Conservation (phyloP, 2,888 invertebrate species). For the Nipponacmea schrenckii region DNA sequence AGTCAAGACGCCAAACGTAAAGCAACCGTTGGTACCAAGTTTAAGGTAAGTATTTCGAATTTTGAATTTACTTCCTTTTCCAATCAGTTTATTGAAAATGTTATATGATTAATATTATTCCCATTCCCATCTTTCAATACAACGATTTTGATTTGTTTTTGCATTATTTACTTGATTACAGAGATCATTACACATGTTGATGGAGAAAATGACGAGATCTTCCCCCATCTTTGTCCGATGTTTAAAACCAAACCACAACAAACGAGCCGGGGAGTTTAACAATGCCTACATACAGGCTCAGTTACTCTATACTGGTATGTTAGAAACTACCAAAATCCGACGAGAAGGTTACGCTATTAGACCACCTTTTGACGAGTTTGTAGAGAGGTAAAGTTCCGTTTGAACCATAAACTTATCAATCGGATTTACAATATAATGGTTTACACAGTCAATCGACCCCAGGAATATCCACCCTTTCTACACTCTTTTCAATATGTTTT, state of each 20-base stretch:
- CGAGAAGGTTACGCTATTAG: constrained; percentile 64
- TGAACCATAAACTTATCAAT: no score
- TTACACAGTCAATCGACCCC: background rate
- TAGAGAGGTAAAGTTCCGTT: constrained; percentile 51
- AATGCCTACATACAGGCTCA: constrained; percentile 59
- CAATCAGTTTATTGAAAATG: background rate
- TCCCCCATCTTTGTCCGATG: constrained; percentile 65
- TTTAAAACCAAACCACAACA: constrained; percentile 65
- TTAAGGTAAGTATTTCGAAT: constrained; percentile 51
- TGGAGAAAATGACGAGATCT: constrained; percentile 63
- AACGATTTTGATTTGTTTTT: no score
- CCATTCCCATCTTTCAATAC: no score
- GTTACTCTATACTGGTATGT: constrained; percentile 65
- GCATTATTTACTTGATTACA: constrained; percentile 30
- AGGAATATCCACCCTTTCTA: background rate
- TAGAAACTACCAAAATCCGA: constrained; percentile 64
- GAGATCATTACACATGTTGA: constrained; percentile 62
- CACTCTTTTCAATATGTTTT: background rate
- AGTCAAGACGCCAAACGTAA: constrained; percentile 47
- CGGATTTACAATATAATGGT: no score
- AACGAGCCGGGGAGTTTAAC: constrained; percentile 55
- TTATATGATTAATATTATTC: background rate
- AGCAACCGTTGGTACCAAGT: constrained; percentile 63
- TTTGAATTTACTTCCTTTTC: background rate
- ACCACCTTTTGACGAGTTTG: constrained; percentile 63